A percentile compares a stretch with the other conserved stretches of the same genome.
phyloP scores from a whole-genome alignment of 2,888 invertebrate species.

The Julus scandinavius region DNA sequence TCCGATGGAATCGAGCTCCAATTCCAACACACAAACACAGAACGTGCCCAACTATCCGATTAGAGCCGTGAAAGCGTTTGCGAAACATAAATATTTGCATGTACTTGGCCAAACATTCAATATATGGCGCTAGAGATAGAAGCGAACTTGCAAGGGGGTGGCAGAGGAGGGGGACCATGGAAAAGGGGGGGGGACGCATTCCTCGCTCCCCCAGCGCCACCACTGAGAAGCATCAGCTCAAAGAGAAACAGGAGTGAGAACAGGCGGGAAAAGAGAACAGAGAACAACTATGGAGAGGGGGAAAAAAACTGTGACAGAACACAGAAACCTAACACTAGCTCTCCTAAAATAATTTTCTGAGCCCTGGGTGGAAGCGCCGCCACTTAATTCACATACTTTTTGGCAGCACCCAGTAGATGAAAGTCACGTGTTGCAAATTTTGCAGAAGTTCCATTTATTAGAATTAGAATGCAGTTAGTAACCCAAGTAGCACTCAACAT shows the following conservation, averaged over 20 bases:
- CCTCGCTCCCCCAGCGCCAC: background rate
- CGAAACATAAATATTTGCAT: conserved; percentile 56
- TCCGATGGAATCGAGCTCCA: conserved; percentile 33
- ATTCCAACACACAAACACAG: conserved; percentile 43
- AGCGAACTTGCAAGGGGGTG: background rate
- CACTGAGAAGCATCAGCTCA: background rate
- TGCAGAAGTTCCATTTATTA: too few relatives aligned
- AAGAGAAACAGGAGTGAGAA: background rate
- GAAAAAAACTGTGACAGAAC: too few relatives aligned
- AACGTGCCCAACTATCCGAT: conserved; percentile 51
- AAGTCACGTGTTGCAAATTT: too few relatives aligned
- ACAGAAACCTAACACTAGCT: too few relatives aligned
- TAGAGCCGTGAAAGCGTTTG: conserved; percentile 51
- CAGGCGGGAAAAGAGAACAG: background rate
- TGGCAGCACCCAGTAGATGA: too few relatives aligned
- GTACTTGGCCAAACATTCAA: conserved; percentile 51
- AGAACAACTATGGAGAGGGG: background rate
- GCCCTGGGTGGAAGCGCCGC: too few relatives aligned
- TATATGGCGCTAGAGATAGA: conserved; percentile 43
- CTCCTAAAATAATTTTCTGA: too few relatives aligned
- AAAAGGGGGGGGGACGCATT: background rate
- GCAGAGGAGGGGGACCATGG: too few relatives aligned
- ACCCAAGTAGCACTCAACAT: too few relatives aligned
- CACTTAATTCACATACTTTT: too few relatives aligned
- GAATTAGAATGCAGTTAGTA: too few relatives aligned